Base-by-base conservation (phyloP, 2,113 vertebrate genomes). In the Ploceus nigricollis region DNA sequence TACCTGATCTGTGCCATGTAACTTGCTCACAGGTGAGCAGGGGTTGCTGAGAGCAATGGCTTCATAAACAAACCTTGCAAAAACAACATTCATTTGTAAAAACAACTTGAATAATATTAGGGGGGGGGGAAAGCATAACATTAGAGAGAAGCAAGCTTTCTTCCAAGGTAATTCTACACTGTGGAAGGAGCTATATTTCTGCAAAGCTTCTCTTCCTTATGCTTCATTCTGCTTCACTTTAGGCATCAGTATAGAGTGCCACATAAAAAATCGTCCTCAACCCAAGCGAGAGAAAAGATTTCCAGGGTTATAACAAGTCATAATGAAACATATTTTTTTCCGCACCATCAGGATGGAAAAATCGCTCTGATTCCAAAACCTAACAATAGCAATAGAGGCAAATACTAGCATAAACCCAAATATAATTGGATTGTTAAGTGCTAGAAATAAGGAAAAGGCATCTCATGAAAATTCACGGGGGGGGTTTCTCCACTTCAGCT, bases 301-400 rank as follows among this genome's bases (percentile, higher is more conserved):
- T 94, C 80, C 92, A 96, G 93, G 82, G 80, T 93, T 96, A 86
- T 69, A 95, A 94, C 79, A 95, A 92, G 86, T 90, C 90, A 94
- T 94, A 95, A 95, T 78, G 94, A 95, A 95, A 94, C 80, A 92
- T 93, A 87, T 75, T 90, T 95, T 95, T 95, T 96, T 93, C 92
- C 0, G 3, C 82, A 84, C 44, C 86, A 93, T 86, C 85, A 92
- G 48, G 72, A 88, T 57, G 35, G 93, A 90, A 96, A 92, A 94
- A 93, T 94, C 11, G 42, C 45, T 93, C 79, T 92, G 56, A 81
- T 68, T 90, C 80, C 87, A 89, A 94, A 95, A 48, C 47, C 61
- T 82, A 78, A 89, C 85, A 90, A 83, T 65, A 56, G 65, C 72
- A 93, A 75, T 56, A 93, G 76, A 95, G 23, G 69, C 60, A 90